Evolutionary conservation across 2,797 vertebrate genomes (phyloP).

Genomic region (Nannoperca australis): DNA sequence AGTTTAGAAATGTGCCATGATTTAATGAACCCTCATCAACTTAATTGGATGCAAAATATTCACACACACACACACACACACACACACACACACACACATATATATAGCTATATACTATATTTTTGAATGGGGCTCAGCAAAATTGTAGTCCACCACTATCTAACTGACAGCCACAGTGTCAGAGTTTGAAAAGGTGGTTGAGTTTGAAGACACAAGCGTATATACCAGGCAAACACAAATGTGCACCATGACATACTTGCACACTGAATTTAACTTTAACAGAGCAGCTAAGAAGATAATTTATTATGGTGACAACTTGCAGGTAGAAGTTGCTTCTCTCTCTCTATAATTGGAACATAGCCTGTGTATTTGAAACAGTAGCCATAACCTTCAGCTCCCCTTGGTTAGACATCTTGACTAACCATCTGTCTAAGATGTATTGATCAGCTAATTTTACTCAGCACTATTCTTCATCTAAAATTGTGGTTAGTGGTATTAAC

Average conservation of each 20-base stretch:
- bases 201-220: too few relatives aligned
- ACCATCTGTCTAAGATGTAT: slow-evolving; percentile 39
- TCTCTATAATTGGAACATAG: slow-evolving; percentile 30
- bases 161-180: too few relatives aligned
- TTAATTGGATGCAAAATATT: slow-evolving; percentile 63
- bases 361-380: slow-evolving; percentile 21
- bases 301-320: slow-evolving; percentile 13
- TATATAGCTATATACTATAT: too few relatives aligned
- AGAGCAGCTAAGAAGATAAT: slow-evolving; percentile 3
- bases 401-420: slow-evolving; percentile 14
- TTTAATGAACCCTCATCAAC: slow-evolving; percentile 61
- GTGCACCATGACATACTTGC: slow-evolving; percentile 5
- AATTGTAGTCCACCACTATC: too few relatives aligned
- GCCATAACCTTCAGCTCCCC: background rate
- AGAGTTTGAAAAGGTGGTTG: too few relatives aligned
- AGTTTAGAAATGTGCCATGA: slow-evolving; percentile 44
- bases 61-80: background rate
- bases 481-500: background rate
- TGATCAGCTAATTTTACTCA: slow-evolving; percentile 27
- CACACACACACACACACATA: background rate
- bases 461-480: slow-evolving; percentile 19
- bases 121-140: too few relatives aligned
- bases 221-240: background rate
- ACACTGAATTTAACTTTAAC: slow-evolving; percentile 13
- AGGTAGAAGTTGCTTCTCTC: background rate